Evolutionary conservation across 2,888 invertebrate genomes (phyloP).

Genomic region (Furcula furcula): DNA sequence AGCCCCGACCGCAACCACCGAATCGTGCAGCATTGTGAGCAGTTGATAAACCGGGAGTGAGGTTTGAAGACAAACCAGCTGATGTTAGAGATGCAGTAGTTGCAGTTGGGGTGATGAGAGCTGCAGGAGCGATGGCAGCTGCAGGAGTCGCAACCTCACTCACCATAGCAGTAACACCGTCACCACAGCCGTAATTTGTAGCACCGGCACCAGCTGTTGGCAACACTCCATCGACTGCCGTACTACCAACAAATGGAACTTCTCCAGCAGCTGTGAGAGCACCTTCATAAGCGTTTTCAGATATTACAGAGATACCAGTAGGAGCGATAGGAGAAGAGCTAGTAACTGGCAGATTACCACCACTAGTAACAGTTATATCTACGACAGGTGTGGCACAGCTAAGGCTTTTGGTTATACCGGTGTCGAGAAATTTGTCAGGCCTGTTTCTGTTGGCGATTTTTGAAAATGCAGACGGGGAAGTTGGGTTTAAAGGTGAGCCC

Average conservation of each 20-base stretch:
- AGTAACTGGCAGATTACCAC: constrained; percentile 12
- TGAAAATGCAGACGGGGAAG: too few relatives aligned
- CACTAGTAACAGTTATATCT: background rate
- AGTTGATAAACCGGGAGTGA: too few relatives aligned
- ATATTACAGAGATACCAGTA: constrained; percentile 35
- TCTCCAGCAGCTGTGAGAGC: constrained; percentile 35
- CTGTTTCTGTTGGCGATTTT: background rate
- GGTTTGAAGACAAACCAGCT: too few relatives aligned
- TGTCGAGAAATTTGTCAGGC: background rate
- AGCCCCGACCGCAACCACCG: too few relatives aligned
- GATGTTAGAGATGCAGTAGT: background rate
- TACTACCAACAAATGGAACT: constrained; percentile 45
- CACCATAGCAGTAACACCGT: constrained; percentile 7
- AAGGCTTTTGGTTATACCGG: background rate
- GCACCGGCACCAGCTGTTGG: constrained; percentile 38
- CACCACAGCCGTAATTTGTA: constrained; percentile 33
- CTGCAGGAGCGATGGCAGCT: background rate
- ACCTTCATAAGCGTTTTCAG: constrained; percentile 44
- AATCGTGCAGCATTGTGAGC: too few relatives aligned
- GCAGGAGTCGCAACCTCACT: constrained; percentile 4
- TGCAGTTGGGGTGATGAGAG: background rate
- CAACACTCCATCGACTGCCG: constrained; percentile 36
- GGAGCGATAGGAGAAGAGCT: constrained; percentile 40
- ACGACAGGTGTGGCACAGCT: background rate
- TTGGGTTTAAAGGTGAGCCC: too few relatives aligned